Conservation (phyloP, 2,888 invertebrate species). For the Xylota sylvarum region DNA sequence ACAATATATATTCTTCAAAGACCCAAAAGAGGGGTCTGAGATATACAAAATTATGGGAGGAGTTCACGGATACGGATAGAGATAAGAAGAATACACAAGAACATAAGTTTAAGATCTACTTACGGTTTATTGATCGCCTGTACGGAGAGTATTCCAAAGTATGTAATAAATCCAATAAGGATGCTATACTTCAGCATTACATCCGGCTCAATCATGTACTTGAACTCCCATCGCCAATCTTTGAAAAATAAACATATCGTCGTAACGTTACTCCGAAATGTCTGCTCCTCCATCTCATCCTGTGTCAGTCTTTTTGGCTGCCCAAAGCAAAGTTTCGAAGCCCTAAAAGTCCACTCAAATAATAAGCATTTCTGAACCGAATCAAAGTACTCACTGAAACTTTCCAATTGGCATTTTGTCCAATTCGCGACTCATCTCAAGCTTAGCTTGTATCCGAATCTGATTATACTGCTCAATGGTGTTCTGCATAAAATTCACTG, state of each 20-base stretch:
- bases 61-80: too few relatives aligned
- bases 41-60: too few relatives aligned
- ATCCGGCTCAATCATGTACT: slow-evolving; percentile 91
- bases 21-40: too few relatives aligned
- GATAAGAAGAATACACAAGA: too few relatives aligned
- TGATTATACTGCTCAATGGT: slow-evolving; percentile 84
- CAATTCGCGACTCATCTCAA: slow-evolving; percentile 92
- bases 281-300: slow-evolving; percentile 84
- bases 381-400: slow-evolving; percentile 87
- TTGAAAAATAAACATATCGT: slow-evolving; percentile 88
- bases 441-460: slow-evolving; percentile 85
- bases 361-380: background rate
- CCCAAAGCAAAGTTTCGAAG: slow-evolving; percentile 81
- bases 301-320: slow-evolving; percentile 82
- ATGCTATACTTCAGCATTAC: slow-evolving; percentile 94
- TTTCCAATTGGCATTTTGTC: slow-evolving; percentile 94
- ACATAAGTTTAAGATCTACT: too few relatives aligned
- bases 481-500: slow-evolving; percentile 84
- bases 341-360: slow-evolving; percentile 74
- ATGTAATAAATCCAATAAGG: slow-evolving; percentile 87
- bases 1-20: too few relatives aligned
- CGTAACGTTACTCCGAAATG: slow-evolving; percentile 84
- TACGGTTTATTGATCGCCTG: slow-evolving; percentile 87
- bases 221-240: slow-evolving; percentile 88
- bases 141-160: slow-evolving; percentile 87